Evolutionary conservation across 1,140 invertebrate species (phyloP).

Genomic region (Heliothis subflexa): DNA sequence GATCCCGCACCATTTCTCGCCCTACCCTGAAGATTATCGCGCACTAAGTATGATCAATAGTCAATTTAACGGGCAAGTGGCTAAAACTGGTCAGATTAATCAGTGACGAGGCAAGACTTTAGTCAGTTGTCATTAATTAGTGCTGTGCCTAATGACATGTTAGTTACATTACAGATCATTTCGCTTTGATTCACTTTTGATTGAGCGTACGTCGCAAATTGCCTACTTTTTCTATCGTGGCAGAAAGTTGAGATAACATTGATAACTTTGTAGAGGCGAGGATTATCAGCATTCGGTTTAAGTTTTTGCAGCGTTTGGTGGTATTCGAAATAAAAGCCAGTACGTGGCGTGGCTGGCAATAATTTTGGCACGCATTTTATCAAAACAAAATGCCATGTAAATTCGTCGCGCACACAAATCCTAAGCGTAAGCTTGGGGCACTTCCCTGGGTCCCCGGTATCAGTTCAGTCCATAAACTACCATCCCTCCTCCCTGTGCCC

Average conservation of each 20-base stretch:
- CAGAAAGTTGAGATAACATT: not conserved
- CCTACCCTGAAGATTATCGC: constrained; percentile 71
- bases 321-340: not conserved
- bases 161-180: constrained; percentile 6
- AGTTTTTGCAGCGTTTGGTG: not conserved
- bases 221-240: not conserved
- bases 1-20: constrained; percentile 67
- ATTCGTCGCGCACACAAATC: constrained; percentile 73
- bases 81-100: constrained; percentile 64
- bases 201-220: constrained; percentile 3
- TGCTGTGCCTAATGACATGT: constrained; percentile 33
- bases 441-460: constrained; percentile 79
- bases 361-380: constrained; percentile 45
- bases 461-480: constrained; percentile 83
- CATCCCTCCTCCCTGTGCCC: constrained; percentile 46
- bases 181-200: constrained; percentile 7
- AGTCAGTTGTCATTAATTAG: constrained; percentile 50
- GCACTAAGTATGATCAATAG: constrained; percentile 79
- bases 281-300: not conserved
- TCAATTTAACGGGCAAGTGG: constrained; percentile 73
- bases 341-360: constrained; percentile 12
- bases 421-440: constrained; percentile 76
- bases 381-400: constrained; percentile 64
- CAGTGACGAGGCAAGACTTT: constrained; percentile 49
- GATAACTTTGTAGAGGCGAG: not conserved